Conservation (phyloP, 2,113 vertebrate genomes). For the Corythornis vintsioides region DNA sequence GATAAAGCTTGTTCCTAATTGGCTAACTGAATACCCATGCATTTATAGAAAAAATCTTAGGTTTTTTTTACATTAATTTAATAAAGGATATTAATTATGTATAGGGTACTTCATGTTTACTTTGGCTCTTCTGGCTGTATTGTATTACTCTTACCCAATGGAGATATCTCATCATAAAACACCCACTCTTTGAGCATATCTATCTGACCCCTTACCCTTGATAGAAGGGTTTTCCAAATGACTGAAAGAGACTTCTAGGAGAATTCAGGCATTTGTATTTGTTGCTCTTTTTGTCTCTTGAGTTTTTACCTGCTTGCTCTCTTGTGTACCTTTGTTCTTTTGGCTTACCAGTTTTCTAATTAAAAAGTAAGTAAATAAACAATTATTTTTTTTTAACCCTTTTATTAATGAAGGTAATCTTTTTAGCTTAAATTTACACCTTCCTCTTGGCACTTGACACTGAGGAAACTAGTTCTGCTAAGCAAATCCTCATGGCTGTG, state of each 20-base stretch:
- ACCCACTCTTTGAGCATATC: not conserved
- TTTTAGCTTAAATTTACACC: not conserved
- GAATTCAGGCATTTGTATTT: not conserved
- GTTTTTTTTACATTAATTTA: not conserved
- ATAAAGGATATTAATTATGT: not conserved
- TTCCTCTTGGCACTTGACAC: not conserved
- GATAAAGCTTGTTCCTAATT: not conserved
- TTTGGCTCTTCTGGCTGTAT: not conserved
- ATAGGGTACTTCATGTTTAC: not conserved
- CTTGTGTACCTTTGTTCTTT: not conserved
- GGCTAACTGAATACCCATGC: not conserved
- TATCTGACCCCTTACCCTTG: not conserved
- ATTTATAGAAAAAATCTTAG: not conserved
- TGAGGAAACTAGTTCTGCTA: not conserved
- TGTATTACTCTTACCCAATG: not conserved
- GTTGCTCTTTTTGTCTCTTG: not conserved
- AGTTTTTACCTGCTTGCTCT: not conserved
- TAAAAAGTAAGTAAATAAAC: not conserved
- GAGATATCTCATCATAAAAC: not conserved
- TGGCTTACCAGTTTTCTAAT: not conserved
- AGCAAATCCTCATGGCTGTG: slow-evolving; percentile 18
- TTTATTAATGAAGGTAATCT: not conserved
- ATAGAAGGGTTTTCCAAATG: not conserved
- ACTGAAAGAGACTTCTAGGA: not conserved
- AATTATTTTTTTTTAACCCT: not conserved